These are phyloP conservation scores for Plutomurus gul DNA, from an alignment of 1,140 invertebrate species.

Conservation along the genomic window DNA sequence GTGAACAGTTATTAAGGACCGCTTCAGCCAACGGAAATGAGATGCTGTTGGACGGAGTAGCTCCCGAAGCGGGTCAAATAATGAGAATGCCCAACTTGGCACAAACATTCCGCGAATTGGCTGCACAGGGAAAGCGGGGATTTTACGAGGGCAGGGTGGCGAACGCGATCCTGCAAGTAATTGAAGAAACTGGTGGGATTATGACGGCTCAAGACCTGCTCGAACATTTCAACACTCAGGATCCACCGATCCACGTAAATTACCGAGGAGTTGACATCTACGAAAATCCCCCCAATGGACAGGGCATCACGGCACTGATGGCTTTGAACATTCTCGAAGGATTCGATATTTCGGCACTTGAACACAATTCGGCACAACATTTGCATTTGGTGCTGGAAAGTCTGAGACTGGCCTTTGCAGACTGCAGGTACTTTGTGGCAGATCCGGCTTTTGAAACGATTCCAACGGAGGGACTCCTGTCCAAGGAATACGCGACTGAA, in stretches of 20 bases:
- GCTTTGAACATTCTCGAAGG: slow-evolving; percentile 58
- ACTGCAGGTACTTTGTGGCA: slow-evolving; percentile 56
- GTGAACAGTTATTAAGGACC: slow-evolving; percentile 52
- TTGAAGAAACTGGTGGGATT: slow-evolving; percentile 57
- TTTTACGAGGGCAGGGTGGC: slow-evolving; percentile 59
- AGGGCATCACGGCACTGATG: slow-evolving; percentile 58
- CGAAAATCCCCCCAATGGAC: slow-evolving; percentile 58
- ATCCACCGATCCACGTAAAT: slow-evolving; percentile 53
- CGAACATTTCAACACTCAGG: slow-evolving; percentile 56
- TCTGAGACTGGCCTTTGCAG: slow-evolving; percentile 58
- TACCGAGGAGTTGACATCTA: slow-evolving; percentile 54
- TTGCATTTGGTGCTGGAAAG: slow-evolving; percentile 58
- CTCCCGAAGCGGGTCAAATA: slow-evolving; percentile 57
- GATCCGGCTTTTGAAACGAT: slow-evolving; percentile 55
- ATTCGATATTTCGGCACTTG: slow-evolving; percentile 55
- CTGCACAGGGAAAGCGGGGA: slow-evolving; percentile 55
- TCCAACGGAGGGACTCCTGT: slow-evolving; percentile 56
- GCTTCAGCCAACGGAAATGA: slow-evolving; percentile 53
- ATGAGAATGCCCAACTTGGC: slow-evolving; percentile 58
- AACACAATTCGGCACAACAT: slow-evolving; percentile 55
- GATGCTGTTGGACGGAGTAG: slow-evolving; percentile 56
- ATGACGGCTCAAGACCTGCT: slow-evolving; percentile 58
- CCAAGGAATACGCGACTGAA: slow-evolving; percentile 57
- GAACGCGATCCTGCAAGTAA: slow-evolving; percentile 56
- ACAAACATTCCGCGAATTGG: slow-evolving; percentile 57